Conservation (phyloP, 2,113 vertebrate genomes). For the Seriola rivoliana region DNA sequence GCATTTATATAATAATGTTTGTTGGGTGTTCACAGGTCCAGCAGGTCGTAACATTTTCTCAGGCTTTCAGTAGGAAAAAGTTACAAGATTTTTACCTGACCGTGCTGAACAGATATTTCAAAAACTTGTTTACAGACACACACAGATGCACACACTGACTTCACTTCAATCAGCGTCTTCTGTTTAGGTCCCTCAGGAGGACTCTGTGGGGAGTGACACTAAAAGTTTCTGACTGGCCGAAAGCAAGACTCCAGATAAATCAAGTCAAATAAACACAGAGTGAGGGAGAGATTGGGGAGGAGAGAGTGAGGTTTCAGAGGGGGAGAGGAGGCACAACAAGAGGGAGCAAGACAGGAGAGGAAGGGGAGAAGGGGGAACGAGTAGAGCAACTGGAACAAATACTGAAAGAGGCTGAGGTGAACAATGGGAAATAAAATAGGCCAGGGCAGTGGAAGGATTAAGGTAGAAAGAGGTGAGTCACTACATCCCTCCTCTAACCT, state of each 20-base stretch:
- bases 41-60: constrained; percentile 10
- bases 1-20: constrained; percentile 18
- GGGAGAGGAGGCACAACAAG: constrained; percentile 1
- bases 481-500: constrained; percentile 32
- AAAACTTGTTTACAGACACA: background rate
- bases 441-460: constrained; percentile 30
- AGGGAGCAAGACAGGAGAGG: too few species aligned
- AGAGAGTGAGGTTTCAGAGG: background rate
- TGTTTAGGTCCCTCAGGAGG: background rate
- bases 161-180: constrained; percentile 34
- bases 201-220: constrained; percentile 25
- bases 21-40: background rate
- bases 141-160: constrained; percentile 14
- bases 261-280: constrained; percentile 36
- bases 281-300: background rate
- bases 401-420: constrained; percentile 22
- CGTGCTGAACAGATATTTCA: constrained; percentile 1
- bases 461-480: constrained; percentile 57
- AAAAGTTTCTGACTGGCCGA: constrained; percentile 37
- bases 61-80: constrained; percentile 10
- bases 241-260: constrained; percentile 54
- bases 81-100: constrained; percentile 9
- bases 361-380: background rate
- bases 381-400: constrained; percentile 27
- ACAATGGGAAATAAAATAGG: constrained; percentile 38